Conservation (phyloP, 2,888 invertebrate genomes). For the Pyrgus malvae region DNA sequence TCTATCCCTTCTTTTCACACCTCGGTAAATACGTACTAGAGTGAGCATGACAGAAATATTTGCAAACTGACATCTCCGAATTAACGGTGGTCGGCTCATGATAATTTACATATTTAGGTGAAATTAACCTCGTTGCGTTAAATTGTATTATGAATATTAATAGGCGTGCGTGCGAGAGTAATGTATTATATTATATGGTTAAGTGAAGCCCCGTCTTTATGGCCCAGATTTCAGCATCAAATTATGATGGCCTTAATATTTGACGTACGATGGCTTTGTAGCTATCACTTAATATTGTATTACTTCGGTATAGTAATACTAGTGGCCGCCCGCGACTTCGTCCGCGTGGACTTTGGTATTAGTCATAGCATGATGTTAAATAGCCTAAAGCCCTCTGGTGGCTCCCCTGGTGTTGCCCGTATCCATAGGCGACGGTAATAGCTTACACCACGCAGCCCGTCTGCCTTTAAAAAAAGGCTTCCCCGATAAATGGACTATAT, state of each 20-base stretch:
- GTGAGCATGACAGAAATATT: conserved; percentile 61
- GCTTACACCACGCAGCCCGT: too few relatives aligned
- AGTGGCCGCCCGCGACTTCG: too few relatives aligned
- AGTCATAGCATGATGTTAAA: too few relatives aligned
- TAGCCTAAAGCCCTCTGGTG: too few relatives aligned
- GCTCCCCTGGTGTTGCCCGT: too few relatives aligned
- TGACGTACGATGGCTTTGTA: conserved; percentile 11
- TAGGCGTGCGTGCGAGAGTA: conserved; percentile 62
- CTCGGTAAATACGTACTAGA: conserved; percentile 31
- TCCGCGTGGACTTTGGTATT: too few relatives aligned
- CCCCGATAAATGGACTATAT: too few relatives aligned
- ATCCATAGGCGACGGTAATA: too few relatives aligned
- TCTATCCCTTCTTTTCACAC: conserved; percentile 49
- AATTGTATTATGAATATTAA: conserved; percentile 83
- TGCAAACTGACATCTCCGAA: conserved; percentile 76
- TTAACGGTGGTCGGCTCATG: conserved; percentile 82
- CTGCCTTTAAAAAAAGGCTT: too few relatives aligned
- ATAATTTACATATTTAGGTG: conserved; percentile 83
- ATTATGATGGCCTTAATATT: conserved; percentile 28
- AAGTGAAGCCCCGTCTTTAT: conserved; percentile 58
- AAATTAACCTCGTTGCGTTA: conserved; percentile 80
- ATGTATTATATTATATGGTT: conserved; percentile 63
- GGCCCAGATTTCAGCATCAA: conserved; percentile 58
- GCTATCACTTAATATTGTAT: background rate
- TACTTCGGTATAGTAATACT: background rate